These are phyloP conservation scores for Battus philenor DNA, from an alignment of 1,140 invertebrate species.

Conservation along the genomic window DNA sequence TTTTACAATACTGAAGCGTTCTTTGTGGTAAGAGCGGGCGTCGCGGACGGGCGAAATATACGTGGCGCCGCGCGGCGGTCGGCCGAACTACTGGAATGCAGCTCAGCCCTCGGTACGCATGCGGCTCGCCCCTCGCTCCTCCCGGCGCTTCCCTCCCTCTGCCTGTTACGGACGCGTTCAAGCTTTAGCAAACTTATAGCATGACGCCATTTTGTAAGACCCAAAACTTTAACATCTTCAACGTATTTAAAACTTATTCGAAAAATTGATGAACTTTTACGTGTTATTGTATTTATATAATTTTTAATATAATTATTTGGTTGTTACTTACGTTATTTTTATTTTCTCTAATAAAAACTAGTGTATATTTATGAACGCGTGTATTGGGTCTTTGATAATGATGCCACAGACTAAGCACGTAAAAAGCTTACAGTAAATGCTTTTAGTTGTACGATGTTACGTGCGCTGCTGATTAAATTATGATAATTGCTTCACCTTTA, in stretches of 20 bases:
- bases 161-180: conserved; percentile 45
- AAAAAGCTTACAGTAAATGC: conserved; percentile 11
- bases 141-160: conserved; percentile 26
- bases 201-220: conserved; percentile 33
- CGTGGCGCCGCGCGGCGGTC: conserved; percentile 57
- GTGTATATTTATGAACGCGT: neutral
- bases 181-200: conserved; percentile 36
- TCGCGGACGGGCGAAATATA: conserved; percentile 31
- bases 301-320: neutral
- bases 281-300: neutral
- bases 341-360: no score
- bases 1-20: conserved; percentile 72
- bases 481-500: conserved; percentile 14
- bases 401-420: conserved; percentile 10
- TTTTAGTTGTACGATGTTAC: conserved; percentile 6
- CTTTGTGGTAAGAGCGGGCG: conserved; percentile 68
- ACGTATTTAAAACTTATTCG: neutral
- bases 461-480: conserved; percentile 11
- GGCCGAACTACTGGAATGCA: conserved; percentile 68
- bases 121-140: conserved; percentile 37
- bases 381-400: conserved; percentile 4
- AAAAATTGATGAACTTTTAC: no score
- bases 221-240: conserved; percentile 16
- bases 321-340: no score
- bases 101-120: conserved; percentile 55